phyloP scores from a whole-genome alignment of 2,888 invertebrate species.

The Hoplodrina ambigua region DNA sequence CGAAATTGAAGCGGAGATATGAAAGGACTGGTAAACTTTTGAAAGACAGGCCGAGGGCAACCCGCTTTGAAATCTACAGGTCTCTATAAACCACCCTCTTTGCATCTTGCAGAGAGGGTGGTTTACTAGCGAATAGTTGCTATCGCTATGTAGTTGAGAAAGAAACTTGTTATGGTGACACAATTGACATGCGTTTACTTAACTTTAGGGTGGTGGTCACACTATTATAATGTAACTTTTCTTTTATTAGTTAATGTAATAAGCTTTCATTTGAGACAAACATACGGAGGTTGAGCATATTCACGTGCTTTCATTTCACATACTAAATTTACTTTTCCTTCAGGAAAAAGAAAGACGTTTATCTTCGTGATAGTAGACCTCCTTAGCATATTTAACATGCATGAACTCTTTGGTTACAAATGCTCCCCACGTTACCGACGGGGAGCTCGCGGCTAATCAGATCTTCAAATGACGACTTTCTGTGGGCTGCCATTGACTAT shows the following conservation, averaged over 20 bases:
- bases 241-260: constrained; percentile 1
- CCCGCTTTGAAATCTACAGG: constrained; percentile 71
- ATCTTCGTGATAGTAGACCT: constrained; percentile 47
- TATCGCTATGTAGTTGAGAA: constrained; percentile 3
- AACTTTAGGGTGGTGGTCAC: constrained; percentile 28
- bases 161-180: constrained; percentile 24
- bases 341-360: constrained; percentile 38
- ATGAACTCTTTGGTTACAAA: constrained; percentile 57
- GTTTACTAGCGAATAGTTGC: constrained; percentile 34
- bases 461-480: constrained; percentile 51
- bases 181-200: constrained; percentile 13
- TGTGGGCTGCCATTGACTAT: constrained; percentile 35
- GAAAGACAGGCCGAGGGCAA: constrained; percentile 81
- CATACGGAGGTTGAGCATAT: neutral
- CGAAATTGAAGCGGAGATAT: constrained; percentile 87
- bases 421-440: constrained; percentile 54
- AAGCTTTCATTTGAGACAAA: constrained; percentile 1
- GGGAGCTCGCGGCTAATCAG: constrained; percentile 59
- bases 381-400: constrained; percentile 57
- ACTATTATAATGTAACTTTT: constrained; percentile 1
- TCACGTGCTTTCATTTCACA: constrained; percentile 38
- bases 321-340: constrained; percentile 23
- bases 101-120: constrained; percentile 54
- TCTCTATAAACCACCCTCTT: constrained; percentile 35
- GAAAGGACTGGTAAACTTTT: constrained; percentile 82